A percentile compares a stretch with the other conserved stretches of the same genome.
Evolutionary conservation across 2,888 invertebrate species (phyloP).

Genomic region (Coelogynopora nodosa): DNA sequence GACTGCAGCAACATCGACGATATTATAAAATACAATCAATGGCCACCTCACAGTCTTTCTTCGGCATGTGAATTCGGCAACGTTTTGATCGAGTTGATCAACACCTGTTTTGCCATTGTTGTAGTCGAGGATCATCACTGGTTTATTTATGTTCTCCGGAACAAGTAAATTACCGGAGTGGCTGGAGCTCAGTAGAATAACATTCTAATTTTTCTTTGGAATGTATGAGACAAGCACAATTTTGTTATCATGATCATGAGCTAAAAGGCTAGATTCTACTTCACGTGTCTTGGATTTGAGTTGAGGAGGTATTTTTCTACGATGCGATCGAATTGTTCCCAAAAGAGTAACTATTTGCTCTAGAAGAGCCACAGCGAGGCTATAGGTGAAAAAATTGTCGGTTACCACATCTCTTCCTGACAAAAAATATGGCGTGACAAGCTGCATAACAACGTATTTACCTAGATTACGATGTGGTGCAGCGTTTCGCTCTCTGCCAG

Average conservation of each 20-base stretch:
- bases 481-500: slow-evolving; percentile 6
- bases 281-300: slow-evolving; percentile 5
- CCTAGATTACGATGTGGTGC: slow-evolving; percentile 17
- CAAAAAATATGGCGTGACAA: slow-evolving; percentile 13
- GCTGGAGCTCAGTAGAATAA: slow-evolving; percentile 9
- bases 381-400: slow-evolving; percentile 13
- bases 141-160: not conserved
- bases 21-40: slow-evolving; percentile 19
- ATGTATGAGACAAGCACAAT: slow-evolving; percentile 14
- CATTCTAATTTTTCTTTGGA: slow-evolving; percentile 23
- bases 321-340: slow-evolving; percentile 13
- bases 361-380: slow-evolving; percentile 10
- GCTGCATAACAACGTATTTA: not conserved
- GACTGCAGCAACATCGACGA: slow-evolving; percentile 8
- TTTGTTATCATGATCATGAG: not conserved
- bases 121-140: slow-evolving; percentile 5
- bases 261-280: not conserved
- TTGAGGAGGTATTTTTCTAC: not conserved
- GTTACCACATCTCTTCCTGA: not conserved
- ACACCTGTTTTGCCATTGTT: slow-evolving; percentile 16
- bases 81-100: slow-evolving; percentile 20
- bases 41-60: slow-evolving; percentile 26
- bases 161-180: not conserved
- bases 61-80: not conserved
- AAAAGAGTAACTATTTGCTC: not conserved